Evolutionary conservation across 2,113 vertebrate species (phyloP), one percentile per base, ranked within the genome.

Genomic region (Tetraodon nigroviridis): DNA sequence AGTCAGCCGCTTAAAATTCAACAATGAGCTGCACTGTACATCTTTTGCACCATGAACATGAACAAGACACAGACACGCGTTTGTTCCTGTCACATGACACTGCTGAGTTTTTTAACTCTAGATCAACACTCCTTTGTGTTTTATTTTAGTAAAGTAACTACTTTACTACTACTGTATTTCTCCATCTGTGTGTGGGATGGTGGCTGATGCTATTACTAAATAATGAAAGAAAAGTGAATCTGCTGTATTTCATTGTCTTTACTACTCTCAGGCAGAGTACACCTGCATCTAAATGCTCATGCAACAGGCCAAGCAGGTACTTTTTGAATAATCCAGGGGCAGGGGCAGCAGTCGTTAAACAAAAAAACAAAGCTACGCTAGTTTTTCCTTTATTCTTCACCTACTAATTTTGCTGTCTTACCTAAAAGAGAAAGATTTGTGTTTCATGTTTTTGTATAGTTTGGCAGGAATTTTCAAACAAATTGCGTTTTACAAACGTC

Each of bases 41-140:
- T 68, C 46, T 52, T 47, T 11, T 27, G 51, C 51, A 59, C 51
- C 42, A 3, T 18, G 32, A 7, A 5, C 49, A 55, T 7, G 64
- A 50, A 44, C 32, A 37, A 37, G 24, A 73, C 70, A 64, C 21
- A 10, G 16, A 22, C 51, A 32, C 45, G 20, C 54, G 65, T 73
- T 58, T 60, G 69, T 73, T 63, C 44, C 55, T 46, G 55, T 69
- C 29, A 75, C 42, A 22, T 15, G 15, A 67, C 40, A 64, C 53
- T 45, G 6, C 50, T 12, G 54, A 19, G n/a, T 51, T 51, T 42
- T 62, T 29, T 14, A 37, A 47, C 20, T 15, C 18, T 32, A 50
- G 45, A 18, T 1, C 42, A 21, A 52, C 27, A 53, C 17, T 37
- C 7, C 32, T 37, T 37, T 37, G 7, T 37, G 50, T 46, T 37